phyloP scores from a whole-genome alignment of 2,113 vertebrate genomes.

The Lates calcarifer region DNA sequence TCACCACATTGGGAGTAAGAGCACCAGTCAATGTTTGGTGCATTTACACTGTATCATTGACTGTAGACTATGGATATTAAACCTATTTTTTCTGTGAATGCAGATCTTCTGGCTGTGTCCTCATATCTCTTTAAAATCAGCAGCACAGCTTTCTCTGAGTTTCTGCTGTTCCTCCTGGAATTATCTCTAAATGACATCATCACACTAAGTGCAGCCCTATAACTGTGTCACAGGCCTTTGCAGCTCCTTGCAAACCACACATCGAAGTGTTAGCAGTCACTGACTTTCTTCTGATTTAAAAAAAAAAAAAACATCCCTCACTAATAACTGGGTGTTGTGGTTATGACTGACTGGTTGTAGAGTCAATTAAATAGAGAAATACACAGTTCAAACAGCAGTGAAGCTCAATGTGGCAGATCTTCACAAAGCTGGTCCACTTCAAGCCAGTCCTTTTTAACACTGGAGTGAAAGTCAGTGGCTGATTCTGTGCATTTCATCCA shows the following conservation, averaged over 20 bases:
- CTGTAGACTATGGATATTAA: neutral
- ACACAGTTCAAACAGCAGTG: neutral
- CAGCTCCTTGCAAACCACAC: constrained; percentile 1
- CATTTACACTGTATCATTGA: neutral
- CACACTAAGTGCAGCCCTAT: neutral
- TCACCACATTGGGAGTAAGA: neutral
- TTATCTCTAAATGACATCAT: neutral
- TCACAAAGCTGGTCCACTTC: neutral
- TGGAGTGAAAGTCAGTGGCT: neutral
- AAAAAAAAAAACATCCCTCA: neutral
- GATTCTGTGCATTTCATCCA: neutral
- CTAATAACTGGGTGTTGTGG: neutral
- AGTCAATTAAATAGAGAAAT: neutral
- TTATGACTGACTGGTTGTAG: neutral
- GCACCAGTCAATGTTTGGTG: neutral
- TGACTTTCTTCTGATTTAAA: neutral
- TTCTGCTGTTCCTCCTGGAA: constrained; percentile 5
- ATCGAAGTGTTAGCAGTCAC: neutral
- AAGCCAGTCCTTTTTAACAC: neutral
- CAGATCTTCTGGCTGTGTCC: neutral
- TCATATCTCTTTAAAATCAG: neutral
- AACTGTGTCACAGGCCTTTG: neutral
- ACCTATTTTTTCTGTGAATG: neutral
- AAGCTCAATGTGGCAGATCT: neutral
- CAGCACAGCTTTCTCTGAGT: neutral